phyloP scores from a whole-genome alignment of 2,113 vertebrate genomes.

The Corythornis vintsioides region DNA sequence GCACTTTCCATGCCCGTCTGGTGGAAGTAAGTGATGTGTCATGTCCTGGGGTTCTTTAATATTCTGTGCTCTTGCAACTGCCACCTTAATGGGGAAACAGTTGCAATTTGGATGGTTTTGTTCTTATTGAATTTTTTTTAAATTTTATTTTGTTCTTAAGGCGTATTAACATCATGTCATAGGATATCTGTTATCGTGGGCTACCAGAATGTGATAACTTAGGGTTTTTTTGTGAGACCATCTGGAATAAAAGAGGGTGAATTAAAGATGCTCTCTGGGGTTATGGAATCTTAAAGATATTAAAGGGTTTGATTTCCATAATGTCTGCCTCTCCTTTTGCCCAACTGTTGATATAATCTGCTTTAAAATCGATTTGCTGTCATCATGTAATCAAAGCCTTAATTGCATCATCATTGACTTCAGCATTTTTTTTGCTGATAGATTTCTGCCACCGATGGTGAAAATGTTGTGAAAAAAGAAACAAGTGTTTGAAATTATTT shows the following conservation, averaged over 20 bases:
- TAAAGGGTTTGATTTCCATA: constrained; percentile 67
- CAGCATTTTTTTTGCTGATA: constrained; percentile 48
- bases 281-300: constrained; percentile 64
- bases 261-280: constrained; percentile 62
- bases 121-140: neutral
- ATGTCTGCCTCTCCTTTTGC: constrained; percentile 60
- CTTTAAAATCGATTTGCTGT: constrained; percentile 69
- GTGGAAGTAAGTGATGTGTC: constrained; percentile 10
- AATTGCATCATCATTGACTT: constrained; percentile 70
- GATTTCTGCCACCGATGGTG: neutral
- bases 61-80: neutral
- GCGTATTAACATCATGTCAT: neutral
- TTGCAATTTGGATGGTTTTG: neutral
- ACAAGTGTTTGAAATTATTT: constrained; percentile 9
- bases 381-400: constrained; percentile 65
- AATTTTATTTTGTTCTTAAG: neutral
- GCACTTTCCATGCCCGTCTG: constrained; percentile 9
- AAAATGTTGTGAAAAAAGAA: constrained; percentile 28
- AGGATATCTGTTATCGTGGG: constrained; percentile 17
- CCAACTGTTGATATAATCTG: constrained; percentile 71
- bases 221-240: constrained; percentile 27
- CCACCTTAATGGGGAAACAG: neutral
- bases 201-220: constrained; percentile 46
- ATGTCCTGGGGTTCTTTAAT: neutral
- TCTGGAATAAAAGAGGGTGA: constrained; percentile 64